Conservation (phyloP, 92 coral and sea anemone genomes). For the Phenganax stokvisi region DNA sequence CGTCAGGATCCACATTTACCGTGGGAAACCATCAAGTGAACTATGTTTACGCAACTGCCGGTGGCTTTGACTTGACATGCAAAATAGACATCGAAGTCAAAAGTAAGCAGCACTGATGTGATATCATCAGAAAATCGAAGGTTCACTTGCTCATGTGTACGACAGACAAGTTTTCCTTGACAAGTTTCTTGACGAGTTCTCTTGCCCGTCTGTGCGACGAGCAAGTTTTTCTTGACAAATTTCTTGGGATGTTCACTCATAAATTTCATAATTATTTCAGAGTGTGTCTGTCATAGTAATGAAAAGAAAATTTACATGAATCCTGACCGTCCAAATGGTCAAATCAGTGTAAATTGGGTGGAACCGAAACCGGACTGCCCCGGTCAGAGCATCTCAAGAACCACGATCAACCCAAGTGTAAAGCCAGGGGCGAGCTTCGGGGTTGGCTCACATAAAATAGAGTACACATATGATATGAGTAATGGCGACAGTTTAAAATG, state of each 20-base stretch:
- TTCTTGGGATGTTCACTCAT: no score
- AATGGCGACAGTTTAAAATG: neutral
- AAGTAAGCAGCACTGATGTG: conserved; percentile 3
- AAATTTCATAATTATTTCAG: neutral
- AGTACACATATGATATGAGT: neutral
- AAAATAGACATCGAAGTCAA: neutral
- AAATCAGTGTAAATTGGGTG: neutral
- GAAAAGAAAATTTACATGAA: neutral
- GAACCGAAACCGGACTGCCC: conserved; percentile 3
- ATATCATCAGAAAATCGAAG: neutral
- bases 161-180: neutral
- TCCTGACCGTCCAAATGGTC: neutral
- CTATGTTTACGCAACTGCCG: neutral
- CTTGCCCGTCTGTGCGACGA: no score
- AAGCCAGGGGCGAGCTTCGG: conserved; percentile 18
- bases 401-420: neutral
- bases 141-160: neutral
- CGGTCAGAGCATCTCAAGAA: neutral
- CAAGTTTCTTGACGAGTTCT: no score
- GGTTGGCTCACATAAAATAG: neutral
- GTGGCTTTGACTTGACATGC: neutral
- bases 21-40: neutral
- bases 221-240: no score
- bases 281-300: neutral
- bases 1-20: conserved; percentile 9